Conservation (phyloP, 1,140 invertebrate species). For the Zaprionus ghesquierei region DNA sequence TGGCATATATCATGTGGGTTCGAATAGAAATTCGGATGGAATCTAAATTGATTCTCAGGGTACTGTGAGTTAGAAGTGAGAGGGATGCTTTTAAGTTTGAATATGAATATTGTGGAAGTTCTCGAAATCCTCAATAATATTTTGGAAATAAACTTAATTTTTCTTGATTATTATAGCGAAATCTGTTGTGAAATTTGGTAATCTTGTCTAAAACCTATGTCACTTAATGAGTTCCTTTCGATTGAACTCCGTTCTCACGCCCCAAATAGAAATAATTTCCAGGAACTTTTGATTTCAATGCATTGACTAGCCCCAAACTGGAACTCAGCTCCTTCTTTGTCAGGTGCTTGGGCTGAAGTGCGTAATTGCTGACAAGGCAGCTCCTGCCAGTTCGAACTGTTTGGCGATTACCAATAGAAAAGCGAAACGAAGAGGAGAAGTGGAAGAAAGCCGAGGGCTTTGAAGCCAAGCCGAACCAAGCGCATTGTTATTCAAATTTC, state of each 20-base stretch:
- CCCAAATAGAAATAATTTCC: conserved; percentile 37
- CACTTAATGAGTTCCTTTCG: neutral
- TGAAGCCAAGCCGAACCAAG: conserved; percentile 60
- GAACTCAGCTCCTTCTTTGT: conserved; percentile 51
- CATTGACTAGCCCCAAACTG: conserved; percentile 39
- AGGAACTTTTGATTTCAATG: conserved; percentile 67
- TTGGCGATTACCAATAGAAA: conserved; percentile 66
- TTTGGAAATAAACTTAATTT: neutral
- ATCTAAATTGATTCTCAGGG: neutral
- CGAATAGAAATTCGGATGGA: neutral
- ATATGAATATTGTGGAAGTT: no score
- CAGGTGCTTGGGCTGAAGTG: conserved; percentile 51
- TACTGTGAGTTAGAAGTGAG: neutral
- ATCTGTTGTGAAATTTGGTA: neutral
- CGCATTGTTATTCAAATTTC: conserved; percentile 73
- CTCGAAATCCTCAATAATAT: no score
- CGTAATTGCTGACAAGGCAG: conserved; percentile 70
- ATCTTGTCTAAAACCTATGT: neutral
- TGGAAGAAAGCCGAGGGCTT: conserved; percentile 51
- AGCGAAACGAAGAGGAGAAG: conserved; percentile 12
- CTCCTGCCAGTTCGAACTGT: conserved; percentile 54
- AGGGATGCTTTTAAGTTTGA: neutral
- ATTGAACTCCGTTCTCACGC: conserved; percentile 26
- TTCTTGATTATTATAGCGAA: neutral
- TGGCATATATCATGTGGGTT: neutral